Evolutionary conservation across 2,797 vertebrate genomes (phyloP), one percentile per base, ranked within the genome.

Genomic region (Lepidocolaptes lacrymiger): DNA sequence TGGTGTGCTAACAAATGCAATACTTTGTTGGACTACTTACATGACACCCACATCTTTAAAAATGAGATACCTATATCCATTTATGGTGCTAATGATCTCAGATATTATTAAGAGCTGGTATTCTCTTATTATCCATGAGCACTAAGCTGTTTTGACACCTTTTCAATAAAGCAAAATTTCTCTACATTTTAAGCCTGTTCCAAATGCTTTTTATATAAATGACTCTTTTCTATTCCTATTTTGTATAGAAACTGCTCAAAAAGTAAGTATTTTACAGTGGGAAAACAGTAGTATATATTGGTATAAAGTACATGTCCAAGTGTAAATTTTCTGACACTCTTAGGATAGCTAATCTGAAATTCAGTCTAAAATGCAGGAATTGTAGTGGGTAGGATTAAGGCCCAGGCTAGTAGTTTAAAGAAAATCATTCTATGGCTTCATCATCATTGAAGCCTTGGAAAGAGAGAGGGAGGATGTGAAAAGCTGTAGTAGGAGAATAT

Each of bases 41-140:
- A 23, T 62, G 69, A 69, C 63, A 69, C 43, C 28, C 7, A 13
- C 7, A 32, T 54, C 20, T 74, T 93, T n/a, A 73, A 73, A 92
- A 92, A 68, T 46, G 44, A 83, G 64, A 92, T 89, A 8, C 11
- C 12, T 36, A 3, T 52, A 68, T 85, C 27, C 18, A 12, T 86
- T 88, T 95, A 62, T 93, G 96, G 94, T 97, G 96, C 96, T 97
- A 90, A 71, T 69, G 48, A 44, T 85, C 74, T 49, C 46, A 54
- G 58, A 62, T 66, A 67, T 20, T 20, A 61, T 20, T 20, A 61
- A 91, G 82, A 95, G 78, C 46, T 89, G 73, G 44, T 86, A 52
- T 49, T 88, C 23, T 85, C 41, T 88, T 92, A 34, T 37, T 67
- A 32, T 26, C 81, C 49, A 5, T 68, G 34, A 93, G 58, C 15